Conservation (phyloP, 2,888 invertebrate species). For the Strigamia crassipes region DNA sequence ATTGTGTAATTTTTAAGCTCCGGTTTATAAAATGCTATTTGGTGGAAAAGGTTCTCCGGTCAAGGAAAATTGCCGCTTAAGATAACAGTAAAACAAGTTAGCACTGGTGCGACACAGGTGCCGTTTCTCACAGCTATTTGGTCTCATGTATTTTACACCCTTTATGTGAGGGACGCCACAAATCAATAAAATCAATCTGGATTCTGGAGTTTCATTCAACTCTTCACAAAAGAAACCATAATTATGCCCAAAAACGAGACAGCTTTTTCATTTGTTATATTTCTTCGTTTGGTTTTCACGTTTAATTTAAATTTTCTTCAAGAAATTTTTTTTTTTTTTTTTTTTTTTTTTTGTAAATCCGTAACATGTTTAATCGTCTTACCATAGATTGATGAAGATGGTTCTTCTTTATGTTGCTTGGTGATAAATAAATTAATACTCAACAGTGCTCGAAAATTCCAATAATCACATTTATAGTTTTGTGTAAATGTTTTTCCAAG, state of each 20-base stretch:
- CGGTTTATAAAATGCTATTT: not conserved
- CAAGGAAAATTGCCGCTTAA: not conserved
- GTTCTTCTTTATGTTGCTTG: no score
- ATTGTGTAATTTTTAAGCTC: no score
- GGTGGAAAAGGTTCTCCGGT: not conserved
- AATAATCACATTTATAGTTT: not conserved
- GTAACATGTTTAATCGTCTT: no score
- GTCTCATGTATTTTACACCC: not conserved
- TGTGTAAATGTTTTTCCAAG: not conserved
- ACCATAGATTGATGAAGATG: no score
- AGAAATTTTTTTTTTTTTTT: no score
- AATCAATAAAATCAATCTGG: conserved; percentile 16
- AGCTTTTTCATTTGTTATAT: no score
- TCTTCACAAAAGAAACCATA: not conserved
- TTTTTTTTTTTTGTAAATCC: no score
- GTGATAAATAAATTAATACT: no score
- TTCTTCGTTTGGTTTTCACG: no score
- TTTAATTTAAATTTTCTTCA: no score
- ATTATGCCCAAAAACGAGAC: no score
- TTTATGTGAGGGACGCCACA: not conserved
- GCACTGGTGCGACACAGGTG: not conserved
- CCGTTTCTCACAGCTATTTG: not conserved
- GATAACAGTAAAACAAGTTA: not conserved
- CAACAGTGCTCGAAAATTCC: not conserved
- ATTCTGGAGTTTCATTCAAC: not conserved